These are phyloP conservation scores for Phyllostomus hastatus DNA, from an alignment of 2,113 vertebrate species.

Conservation along the genomic window DNA sequence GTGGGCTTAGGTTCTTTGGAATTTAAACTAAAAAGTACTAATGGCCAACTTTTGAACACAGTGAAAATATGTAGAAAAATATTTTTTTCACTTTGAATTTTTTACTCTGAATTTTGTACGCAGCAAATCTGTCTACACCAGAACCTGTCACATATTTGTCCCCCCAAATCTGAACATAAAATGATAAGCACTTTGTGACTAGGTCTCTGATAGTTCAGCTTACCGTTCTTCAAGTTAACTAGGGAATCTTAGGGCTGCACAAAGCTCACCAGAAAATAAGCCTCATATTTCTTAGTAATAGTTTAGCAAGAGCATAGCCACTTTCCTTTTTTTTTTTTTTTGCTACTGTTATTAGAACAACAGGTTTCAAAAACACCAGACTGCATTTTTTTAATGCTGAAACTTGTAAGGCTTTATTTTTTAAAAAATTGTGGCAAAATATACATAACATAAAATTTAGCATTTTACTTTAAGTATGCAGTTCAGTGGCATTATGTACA, in stretches of 20 bases:
- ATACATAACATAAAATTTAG: neutral
- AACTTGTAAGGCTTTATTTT: neutral
- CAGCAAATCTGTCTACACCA: neutral
- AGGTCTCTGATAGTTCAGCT: neutral
- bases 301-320: neutral
- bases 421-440: neutral
- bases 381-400: neutral
- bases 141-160: neutral
- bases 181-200: neutral
- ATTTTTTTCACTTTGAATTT: neutral
- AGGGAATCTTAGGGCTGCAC: neutral
- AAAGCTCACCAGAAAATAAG: neutral
- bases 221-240: neutral
- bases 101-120: neutral
- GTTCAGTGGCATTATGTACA: neutral
- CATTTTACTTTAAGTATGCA: neutral
- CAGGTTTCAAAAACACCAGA: neutral
- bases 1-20: neutral
- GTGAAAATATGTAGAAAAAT: neutral
- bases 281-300: neutral
- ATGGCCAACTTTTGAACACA: neutral
- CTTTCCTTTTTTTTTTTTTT: neutral
- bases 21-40: neutral
- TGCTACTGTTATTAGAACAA: neutral
- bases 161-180: neutral